Evolutionary conservation across 2,797 vertebrate genomes (phyloP).

Genomic region (Lophotriccus pileatus): DNA sequence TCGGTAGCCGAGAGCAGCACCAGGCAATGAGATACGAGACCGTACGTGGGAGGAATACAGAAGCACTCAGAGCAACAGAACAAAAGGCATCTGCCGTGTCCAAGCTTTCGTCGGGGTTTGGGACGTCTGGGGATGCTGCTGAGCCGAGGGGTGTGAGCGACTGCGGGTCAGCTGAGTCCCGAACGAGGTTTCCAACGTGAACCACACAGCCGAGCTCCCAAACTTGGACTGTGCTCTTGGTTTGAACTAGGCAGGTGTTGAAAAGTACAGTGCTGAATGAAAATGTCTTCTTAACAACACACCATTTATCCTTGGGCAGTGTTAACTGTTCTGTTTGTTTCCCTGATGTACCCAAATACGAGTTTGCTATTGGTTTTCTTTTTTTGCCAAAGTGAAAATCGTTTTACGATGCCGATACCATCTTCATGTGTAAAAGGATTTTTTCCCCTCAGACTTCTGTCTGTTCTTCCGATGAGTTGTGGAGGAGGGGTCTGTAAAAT

Average conservation of each 20-base stretch:
- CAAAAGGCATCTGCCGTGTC: not conserved
- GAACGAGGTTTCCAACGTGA: rapidly evolving
- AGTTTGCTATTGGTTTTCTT: not conserved
- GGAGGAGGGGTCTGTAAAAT: not conserved
- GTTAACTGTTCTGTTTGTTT: not conserved
- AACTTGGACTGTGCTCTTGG: rapidly evolving
- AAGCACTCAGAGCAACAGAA: not conserved
- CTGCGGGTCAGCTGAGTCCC: rapidly evolving
- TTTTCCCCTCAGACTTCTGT: not conserved
- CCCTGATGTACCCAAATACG: not conserved
- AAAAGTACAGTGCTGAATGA: not conserved
- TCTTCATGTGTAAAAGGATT: not conserved
- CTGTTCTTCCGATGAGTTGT: not conserved
- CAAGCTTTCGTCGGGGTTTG: not conserved
- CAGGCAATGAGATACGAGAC: not conserved
- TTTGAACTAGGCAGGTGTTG: not conserved
- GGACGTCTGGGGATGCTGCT: not conserved
- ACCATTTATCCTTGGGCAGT: rapidly evolving
- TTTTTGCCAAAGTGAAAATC: not conserved
- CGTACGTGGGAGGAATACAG: constrained; percentile 27
- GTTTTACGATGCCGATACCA: not conserved
- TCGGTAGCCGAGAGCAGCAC: rapidly evolving
- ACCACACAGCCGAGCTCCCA: not conserved
- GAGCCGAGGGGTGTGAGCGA: rapidly evolving
- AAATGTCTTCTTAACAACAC: not conserved